Evolutionary conservation across 1,140 invertebrate genomes (phyloP).

Genomic region (Hyphantria cunea): DNA sequence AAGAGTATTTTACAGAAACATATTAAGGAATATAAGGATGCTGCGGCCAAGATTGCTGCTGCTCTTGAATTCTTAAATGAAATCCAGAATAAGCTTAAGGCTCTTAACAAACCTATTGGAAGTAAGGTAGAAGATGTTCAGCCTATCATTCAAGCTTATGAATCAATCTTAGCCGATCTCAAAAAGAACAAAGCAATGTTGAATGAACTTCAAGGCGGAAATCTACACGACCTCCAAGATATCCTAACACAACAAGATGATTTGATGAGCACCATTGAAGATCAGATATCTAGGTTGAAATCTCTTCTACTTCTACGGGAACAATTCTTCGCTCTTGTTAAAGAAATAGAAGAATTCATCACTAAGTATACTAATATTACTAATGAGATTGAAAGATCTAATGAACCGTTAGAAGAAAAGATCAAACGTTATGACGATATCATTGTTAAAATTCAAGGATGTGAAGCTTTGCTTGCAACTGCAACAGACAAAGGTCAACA

Average conservation of each 20-base stretch:
- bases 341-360: constrained; percentile 93
- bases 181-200: constrained; percentile 91
- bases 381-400: constrained; percentile 91
- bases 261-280: constrained; percentile 90
- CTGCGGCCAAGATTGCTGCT: constrained; percentile 89
- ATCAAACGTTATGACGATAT: constrained; percentile 94
- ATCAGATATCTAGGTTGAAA: constrained; percentile 90
- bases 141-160: constrained; percentile 88
- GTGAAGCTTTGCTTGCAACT: constrained; percentile 92
- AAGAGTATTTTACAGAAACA: constrained; percentile 87
- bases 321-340: constrained; percentile 92
- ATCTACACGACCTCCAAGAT: constrained; percentile 88
- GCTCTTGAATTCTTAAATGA: constrained; percentile 90
- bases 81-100: constrained; percentile 91
- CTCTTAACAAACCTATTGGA: constrained; percentile 92
- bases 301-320: constrained; percentile 91
- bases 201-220: constrained; percentile 88
- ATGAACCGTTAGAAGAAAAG: constrained; percentile 91
- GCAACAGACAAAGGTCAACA: constrained; percentile 95
- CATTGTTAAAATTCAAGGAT: constrained; percentile 92
- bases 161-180: constrained; percentile 89
- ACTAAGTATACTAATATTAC: constrained; percentile 93
- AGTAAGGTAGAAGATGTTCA: constrained; percentile 92
- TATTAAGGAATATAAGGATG: constrained; percentile 90
- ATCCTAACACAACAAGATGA: constrained; percentile 92